Base-by-base conservation (phyloP, 2,797 vertebrate genomes). In the Centroberyx gerrardi region DNA sequence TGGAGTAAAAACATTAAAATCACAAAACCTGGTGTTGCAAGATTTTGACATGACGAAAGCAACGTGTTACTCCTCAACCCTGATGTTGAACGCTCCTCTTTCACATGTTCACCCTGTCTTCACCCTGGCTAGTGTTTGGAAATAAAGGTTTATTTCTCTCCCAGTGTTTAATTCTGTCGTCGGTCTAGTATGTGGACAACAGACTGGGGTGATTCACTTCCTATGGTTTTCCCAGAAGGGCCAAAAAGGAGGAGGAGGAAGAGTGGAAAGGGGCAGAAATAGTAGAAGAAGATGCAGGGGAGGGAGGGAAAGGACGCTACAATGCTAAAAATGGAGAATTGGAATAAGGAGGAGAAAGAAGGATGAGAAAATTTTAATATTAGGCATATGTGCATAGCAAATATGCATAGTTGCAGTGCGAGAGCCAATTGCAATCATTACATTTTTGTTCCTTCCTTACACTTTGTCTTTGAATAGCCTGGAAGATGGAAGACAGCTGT, bases 61-160 rank as follows among this genome's bases (percentile, higher is more conserved):
- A 53, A 63, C 52, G 33, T 64, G 49, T 72, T 54, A 58, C 31
- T 49, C n/a, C 15, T 17, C 48, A 49, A 1, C 42, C 14, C 27
- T 49, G 40, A 22, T 22, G 33, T 17, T 31, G 28, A 40, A 40
- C 38, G 8, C 38, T 40, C 5, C 38, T 48, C n/a, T 49, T 15
- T 49, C 46, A 49, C n/a, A 18, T 49, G 15, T 22, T 80, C 66
- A 73, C 28, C 64, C 60, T 22, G 18, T 52, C 31, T 66, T 52
- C 28, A 48, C 22, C 53, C 53, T 15, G 0, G 28, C 18, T 31
- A 48, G 58, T 6, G 29, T 68, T 63, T 64, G 61, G 55, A 48
- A 82, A 73, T 74, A 56, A 70, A 66, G 33, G 29, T 33, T 48
- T 72, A 61, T 62, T 79, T 66, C 33, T 22, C 65, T 36, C 46